These are phyloP conservation scores for Leptogaster cylindrica DNA, from an alignment of 2,888 invertebrate species.

Conservation along the genomic window DNA sequence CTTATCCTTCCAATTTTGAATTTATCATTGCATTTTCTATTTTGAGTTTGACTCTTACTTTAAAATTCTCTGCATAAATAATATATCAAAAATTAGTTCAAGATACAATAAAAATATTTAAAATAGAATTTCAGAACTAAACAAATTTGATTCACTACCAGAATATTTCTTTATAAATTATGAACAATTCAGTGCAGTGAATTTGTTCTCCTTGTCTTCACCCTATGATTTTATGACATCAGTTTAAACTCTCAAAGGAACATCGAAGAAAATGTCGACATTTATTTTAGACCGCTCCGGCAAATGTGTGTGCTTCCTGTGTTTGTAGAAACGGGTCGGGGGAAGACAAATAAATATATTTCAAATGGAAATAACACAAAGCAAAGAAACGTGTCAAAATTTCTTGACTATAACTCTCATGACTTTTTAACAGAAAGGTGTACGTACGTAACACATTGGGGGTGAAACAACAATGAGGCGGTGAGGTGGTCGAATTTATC, in stretches of 20 bases:
- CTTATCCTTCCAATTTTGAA: too few relatives aligned
- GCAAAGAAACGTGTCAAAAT: slow-evolving; percentile 42
- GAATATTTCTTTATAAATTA: too few relatives aligned
- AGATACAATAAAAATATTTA: too few relatives aligned
- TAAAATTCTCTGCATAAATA: too few relatives aligned
- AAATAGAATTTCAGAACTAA: too few relatives aligned
- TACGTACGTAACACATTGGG: slow-evolving; percentile 36
- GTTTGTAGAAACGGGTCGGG: slow-evolving; percentile 16
- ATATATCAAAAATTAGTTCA: too few relatives aligned
- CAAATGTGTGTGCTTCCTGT: slow-evolving; percentile 24
- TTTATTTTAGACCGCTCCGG: slow-evolving; percentile 10
- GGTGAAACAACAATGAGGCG: slow-evolving; percentile 29
- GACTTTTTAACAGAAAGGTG: slow-evolving; percentile 29
- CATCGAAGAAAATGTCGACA: background rate
- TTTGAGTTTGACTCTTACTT: too few relatives aligned
- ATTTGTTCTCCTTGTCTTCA: too few relatives aligned
- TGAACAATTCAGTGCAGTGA: too few relatives aligned
- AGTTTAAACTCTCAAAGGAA: slow-evolving; percentile 1
- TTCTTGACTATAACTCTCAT: slow-evolving; percentile 38
- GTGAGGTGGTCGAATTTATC: slow-evolving; percentile 28
- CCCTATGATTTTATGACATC: slow-evolving; percentile 3
- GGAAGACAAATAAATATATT: slow-evolving; percentile 34
- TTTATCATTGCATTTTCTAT: too few relatives aligned
- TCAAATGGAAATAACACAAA: slow-evolving; percentile 32
- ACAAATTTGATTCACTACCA: too few relatives aligned